Conservation (phyloP, 1,140 invertebrate genomes). For the Camponotus floridanus region DNA sequence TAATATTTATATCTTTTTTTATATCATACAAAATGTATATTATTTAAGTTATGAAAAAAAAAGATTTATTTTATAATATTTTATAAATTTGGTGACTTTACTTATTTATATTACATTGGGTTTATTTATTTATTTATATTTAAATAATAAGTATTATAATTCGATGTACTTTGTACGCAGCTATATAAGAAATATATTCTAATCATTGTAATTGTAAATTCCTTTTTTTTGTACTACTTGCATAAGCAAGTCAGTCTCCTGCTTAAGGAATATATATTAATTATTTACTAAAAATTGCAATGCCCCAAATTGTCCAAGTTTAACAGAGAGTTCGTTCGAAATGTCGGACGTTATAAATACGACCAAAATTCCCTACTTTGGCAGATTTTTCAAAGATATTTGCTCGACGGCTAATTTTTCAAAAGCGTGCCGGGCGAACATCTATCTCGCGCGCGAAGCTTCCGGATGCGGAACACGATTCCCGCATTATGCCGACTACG, state of each 20-base stretch:
- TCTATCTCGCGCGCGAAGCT: slow-evolving; percentile 67
- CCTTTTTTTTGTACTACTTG: neutral
- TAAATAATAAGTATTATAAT: neutral
- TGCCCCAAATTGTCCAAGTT: neutral
- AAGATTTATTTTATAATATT: slow-evolving; percentile 11
- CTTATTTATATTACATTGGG: neutral
- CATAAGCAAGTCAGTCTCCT: neutral
- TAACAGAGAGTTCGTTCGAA: neutral
- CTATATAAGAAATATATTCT: neutral
- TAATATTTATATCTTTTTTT: neutral
- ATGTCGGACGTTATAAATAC: neutral
- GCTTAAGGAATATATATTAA: neutral
- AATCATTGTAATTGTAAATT: neutral
- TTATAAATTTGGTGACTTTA: neutral
- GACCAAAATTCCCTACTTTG: neutral
- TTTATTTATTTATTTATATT: neutral
- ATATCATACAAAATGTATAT: neutral
- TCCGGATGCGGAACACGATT: slow-evolving; percentile 81
- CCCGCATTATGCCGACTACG: slow-evolving; percentile 80
- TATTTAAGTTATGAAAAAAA: neutral
- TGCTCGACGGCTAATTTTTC: slow-evolving; percentile 51
- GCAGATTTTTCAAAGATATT: slow-evolving; percentile 35
- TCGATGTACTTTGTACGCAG: neutral
- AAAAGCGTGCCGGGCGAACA: slow-evolving; percentile 40
- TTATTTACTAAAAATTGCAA: neutral